phyloP scores from a whole-genome alignment of 2,888 invertebrate genomes.

The Ectobius pallidus region DNA sequence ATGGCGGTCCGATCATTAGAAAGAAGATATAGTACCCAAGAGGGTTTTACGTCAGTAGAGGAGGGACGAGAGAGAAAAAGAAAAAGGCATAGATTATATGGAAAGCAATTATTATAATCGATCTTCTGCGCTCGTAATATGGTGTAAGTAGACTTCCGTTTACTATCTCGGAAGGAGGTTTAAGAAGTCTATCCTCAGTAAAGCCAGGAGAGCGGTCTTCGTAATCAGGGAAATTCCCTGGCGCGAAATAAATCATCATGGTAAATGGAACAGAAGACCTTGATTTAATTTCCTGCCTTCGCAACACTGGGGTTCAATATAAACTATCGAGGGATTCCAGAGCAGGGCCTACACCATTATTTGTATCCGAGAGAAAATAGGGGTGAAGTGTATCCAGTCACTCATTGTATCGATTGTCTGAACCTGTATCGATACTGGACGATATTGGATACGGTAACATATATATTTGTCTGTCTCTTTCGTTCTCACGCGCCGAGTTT shows the following conservation, averaged over 20 bases:
- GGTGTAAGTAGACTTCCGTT: neutral
- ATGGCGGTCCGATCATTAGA: too few species aligned
- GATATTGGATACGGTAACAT: too few species aligned
- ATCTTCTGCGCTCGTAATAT: neutral
- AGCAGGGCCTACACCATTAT: neutral
- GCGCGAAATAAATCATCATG: neutral
- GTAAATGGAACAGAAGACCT: neutral
- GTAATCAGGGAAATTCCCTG: neutral
- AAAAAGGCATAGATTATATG: neutral
- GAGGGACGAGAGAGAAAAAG: too few species aligned
- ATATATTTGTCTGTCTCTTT: too few species aligned
- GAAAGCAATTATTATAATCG: neutral
- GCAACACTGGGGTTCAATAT: neutral
- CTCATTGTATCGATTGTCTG: neutral
- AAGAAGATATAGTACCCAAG: too few species aligned
- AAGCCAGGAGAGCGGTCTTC: too few species aligned
- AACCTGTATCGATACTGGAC: neutral
- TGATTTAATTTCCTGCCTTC: slow-evolving; percentile 7
- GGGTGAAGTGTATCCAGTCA: neutral
- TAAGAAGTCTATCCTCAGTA: neutral
- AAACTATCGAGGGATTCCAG: neutral
- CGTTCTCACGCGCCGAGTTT: too few species aligned
- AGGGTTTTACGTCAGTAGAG: too few species aligned
- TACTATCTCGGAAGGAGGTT: neutral
- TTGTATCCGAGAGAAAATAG: neutral